Percentiles rank a stretch among this genome's conserved stretches.
Evolutionary conservation across 2,888 invertebrate species (phyloP).

Genomic region (Teinopalpus imperialis): DNA sequence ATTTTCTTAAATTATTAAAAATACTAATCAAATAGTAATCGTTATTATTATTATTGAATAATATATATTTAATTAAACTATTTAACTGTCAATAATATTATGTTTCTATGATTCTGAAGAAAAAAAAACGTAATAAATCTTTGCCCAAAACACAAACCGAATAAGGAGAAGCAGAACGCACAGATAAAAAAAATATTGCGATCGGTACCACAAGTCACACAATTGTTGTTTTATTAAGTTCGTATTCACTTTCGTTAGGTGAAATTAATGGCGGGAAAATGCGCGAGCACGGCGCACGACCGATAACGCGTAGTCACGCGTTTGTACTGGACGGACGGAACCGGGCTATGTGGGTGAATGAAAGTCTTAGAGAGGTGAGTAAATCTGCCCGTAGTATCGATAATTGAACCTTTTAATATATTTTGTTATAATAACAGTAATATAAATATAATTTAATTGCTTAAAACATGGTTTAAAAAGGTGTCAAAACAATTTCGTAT

Average conservation of each 20-base stretch:
- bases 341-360: constrained; percentile 22
- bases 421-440: no score
- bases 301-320: constrained; percentile 13
- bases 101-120: no score
- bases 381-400: constrained; percentile 4
- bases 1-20: no score
- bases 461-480: no score
- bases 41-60: no score
- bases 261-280: constrained; percentile 7
- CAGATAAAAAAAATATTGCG: background rate
- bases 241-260: constrained; percentile 12
- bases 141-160: background rate
- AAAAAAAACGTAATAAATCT: background rate
- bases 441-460: no score
- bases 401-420: background rate
- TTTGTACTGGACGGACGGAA: constrained; percentile 8
- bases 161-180: background rate
- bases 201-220: background rate
- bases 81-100: no score
- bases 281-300: background rate
- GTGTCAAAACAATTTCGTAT: no score
- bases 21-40: no score
- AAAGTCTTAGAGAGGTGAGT: constrained; percentile 21
- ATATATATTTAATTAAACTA: no score
- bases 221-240: constrained; percentile 3